Evolutionary conservation across 2,113 vertebrate genomes (phyloP), one percentile per base, ranked within the genome.

Genomic region (Falcunculus frontatus): DNA sequence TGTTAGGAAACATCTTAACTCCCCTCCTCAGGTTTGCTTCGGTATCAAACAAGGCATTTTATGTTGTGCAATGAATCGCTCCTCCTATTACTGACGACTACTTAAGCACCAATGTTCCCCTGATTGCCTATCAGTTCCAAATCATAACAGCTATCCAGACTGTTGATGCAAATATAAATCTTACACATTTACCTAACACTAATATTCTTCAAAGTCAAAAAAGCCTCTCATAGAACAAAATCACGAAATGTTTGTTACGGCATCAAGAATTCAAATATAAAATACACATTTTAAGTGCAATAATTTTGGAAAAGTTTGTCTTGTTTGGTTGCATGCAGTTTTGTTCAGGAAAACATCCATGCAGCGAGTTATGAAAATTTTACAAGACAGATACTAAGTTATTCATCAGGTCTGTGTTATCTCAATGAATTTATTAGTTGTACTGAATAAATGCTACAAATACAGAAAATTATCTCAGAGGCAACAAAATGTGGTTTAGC

Each of bases 51-150:
- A 33, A 10, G 18, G 21, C 16, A 22, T 35, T 92, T 82, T 49
- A 0, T 63, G 13, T 4, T 0, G 0, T 17, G 32, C 29, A 76
- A 21, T 5, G 1, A 72, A 88, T 7, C 49, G 22, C 18, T 69
- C 19, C 39, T 63, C 30, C 27, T 60, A 27, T 11, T 56, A 47
- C 21, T 26, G 49, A 23, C 5, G 6, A 50, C 17, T 37, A 2
- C 12, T 49, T 50, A 56, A 56, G 27, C 11, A 79, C 7, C 17
- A 15, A 7, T 1, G 1, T 21, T 72, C 16, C 25, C 72, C 85
- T 69, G 57, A 64, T 27, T 60, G 25, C 9, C 29, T 55, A 50
- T 35, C 39, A 60, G 16, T 32, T 79, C 39, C 11, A 1, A 27
- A 79, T 39, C 22, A 0, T 17, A 83, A 82, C 7, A 83, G 50